phyloP scores from a whole-genome alignment of 2,888 invertebrate genomes.

The Troilus luridus region DNA sequence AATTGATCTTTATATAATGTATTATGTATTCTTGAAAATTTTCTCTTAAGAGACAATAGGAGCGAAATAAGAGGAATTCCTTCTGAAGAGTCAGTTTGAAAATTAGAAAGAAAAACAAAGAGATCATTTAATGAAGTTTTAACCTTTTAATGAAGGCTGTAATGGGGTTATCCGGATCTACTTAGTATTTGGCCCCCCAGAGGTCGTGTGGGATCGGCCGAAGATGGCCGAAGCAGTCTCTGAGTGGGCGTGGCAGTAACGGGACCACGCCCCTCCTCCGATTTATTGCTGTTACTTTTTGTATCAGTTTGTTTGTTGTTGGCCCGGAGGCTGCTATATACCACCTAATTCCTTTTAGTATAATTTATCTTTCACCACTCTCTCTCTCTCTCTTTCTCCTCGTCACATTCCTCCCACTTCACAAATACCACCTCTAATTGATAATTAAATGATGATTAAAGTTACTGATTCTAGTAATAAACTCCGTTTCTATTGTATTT shows the following conservation, averaged over 20 bases:
- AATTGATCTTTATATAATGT: too few species aligned
- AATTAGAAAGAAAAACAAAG: conserved; percentile 48
- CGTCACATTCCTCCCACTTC: neutral
- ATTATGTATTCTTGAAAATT: neutral
- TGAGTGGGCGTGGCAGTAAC: conserved; percentile 1
- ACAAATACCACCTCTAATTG: conserved; percentile 50
- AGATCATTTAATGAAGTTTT: conserved; percentile 15
- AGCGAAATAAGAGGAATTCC: neutral
- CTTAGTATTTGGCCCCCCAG: neutral
- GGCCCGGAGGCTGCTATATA: conserved; percentile 49
- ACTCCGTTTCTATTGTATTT: neutral
- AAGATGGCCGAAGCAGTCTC: neutral
- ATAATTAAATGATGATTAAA: conserved; percentile 53
- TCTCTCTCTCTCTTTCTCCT: neutral
- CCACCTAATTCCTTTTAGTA: conserved; percentile 58
- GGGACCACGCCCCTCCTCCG: conserved; percentile 53
- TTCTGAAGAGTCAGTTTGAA: conserved; percentile 8
- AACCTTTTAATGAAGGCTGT: conserved; percentile 28
- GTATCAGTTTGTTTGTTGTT: conserved; percentile 56
- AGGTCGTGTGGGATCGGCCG: neutral
- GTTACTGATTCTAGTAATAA: neutral
- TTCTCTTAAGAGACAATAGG: neutral
- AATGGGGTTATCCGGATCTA: conserved; percentile 17
- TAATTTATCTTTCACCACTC: conserved; percentile 45
- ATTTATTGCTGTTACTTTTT: conserved; percentile 58